Evolutionary conservation across 2,888 invertebrate genomes (phyloP).

Genomic region (Altica lythri): DNA sequence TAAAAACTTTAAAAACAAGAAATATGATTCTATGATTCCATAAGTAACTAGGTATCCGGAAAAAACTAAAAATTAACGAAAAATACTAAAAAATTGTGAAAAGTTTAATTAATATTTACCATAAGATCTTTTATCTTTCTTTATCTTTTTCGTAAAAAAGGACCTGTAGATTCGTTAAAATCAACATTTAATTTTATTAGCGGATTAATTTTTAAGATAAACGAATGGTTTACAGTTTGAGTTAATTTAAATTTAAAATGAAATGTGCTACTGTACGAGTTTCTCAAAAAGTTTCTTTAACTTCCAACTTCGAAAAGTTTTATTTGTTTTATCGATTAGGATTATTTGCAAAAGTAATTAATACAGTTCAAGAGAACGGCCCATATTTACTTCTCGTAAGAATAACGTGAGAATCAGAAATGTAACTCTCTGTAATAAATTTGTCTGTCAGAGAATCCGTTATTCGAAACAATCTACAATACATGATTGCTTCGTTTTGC

Average conservation of each 20-base stretch:
- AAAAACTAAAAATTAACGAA: not conserved
- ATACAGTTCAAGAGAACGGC: not conserved
- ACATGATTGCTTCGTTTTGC: too few relatives aligned
- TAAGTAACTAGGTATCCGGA: not conserved
- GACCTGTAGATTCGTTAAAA: too few relatives aligned
- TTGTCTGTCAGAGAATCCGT: too few relatives aligned
- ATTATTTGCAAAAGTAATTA: not conserved
- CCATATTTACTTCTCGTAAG: not conserved
- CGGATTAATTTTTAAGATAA: not conserved
- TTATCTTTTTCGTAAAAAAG: too few relatives aligned
- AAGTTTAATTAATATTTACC: too few relatives aligned
- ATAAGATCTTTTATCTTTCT: too few relatives aligned
- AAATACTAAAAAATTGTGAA: not conserved
- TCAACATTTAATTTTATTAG: not conserved
- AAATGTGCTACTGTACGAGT: not conserved
- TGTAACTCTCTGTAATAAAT: too few relatives aligned
- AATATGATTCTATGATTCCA: too few relatives aligned
- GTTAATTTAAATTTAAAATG: not conserved
- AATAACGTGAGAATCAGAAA: too few relatives aligned
- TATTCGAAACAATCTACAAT: too few relatives aligned
- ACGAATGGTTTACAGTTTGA: not conserved
- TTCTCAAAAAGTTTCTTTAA: not conserved
- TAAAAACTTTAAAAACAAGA: too few relatives aligned
- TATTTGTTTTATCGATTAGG: slow-evolving; percentile 2
- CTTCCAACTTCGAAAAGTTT: not conserved